Evolutionary conservation across 2,113 vertebrate species (phyloP).

Genomic region (Mungos mungo): DNA sequence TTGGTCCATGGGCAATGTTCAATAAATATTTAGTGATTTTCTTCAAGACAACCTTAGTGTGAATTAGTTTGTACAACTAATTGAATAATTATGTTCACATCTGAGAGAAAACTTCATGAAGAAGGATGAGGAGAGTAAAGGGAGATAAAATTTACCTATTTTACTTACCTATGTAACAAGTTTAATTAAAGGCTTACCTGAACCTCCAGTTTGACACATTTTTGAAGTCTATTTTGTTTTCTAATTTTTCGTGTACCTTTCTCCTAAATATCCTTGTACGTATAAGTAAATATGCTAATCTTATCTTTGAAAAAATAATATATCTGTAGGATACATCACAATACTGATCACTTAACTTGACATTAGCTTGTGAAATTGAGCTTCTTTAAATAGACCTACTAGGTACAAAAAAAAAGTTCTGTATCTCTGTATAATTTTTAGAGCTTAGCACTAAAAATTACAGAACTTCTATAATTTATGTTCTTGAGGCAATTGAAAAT

Average conservation of each 20-base stretch:
- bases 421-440: background rate
- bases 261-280: background rate
- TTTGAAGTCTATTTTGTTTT: background rate
- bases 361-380: background rate
- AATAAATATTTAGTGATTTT: background rate
- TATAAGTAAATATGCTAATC: background rate
- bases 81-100: background rate
- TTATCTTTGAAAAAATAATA: background rate
- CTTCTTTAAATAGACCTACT: background rate
- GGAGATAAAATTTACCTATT: background rate
- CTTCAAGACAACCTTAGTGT: background rate
- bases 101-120: conserved; percentile 20
- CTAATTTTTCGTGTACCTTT: background rate
- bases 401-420: background rate
- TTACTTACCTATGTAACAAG: background rate
- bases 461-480: background rate
- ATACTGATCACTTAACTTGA: background rate
- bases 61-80: background rate
- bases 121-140: background rate
- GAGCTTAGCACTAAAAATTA: background rate
- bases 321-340: background rate
- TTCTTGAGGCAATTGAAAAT: background rate
- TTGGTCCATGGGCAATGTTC: background rate
- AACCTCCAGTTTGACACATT: background rate
- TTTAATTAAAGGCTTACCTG: background rate